Percentiles rank a stretch among this genome's conserved stretches.
Evolutionary conservation across 2,888 invertebrate genomes (phyloP).

Genomic region (Rotaria macrura): DNA sequence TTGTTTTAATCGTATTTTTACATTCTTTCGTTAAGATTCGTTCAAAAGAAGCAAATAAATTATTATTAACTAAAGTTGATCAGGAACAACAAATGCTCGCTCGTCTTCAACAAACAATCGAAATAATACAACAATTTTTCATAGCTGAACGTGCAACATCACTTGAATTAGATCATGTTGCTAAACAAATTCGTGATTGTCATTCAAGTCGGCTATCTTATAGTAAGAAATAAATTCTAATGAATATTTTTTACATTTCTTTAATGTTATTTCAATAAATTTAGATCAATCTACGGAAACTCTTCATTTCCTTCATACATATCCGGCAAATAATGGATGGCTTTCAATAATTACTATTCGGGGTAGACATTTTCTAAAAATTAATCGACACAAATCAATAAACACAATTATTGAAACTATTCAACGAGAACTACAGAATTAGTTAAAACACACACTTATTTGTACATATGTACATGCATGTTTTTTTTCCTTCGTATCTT

Average conservation of each 20-base stretch:
- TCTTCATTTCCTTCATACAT: background rate
- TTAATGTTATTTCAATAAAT: background rate
- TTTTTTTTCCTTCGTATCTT: background rate
- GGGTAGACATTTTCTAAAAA: background rate
- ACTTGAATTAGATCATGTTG: background rate
- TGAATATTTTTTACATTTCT: too few species aligned
- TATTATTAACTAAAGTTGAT: background rate
- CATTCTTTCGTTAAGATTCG: too few species aligned
- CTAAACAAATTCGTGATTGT: constrained; percentile 7
- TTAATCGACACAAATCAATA: constrained; percentile 8
- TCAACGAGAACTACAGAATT: background rate
- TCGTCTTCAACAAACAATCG: background rate
- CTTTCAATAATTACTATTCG: background rate
- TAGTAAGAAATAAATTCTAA: background rate
- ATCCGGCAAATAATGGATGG: constrained; percentile 13
- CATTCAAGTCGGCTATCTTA: background rate
- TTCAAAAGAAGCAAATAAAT: background rate
- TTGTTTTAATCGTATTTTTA: background rate
- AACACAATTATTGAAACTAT: constrained; percentile 5
- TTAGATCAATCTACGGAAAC: constrained; percentile 18
- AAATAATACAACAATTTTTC: background rate
- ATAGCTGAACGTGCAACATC: constrained; percentile 9
- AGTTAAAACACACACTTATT: background rate
- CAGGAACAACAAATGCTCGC: background rate
- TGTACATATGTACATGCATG: too few species aligned